phyloP scores from a whole-genome alignment of 1,140 invertebrate species.

The Aphis craccivora region DNA sequence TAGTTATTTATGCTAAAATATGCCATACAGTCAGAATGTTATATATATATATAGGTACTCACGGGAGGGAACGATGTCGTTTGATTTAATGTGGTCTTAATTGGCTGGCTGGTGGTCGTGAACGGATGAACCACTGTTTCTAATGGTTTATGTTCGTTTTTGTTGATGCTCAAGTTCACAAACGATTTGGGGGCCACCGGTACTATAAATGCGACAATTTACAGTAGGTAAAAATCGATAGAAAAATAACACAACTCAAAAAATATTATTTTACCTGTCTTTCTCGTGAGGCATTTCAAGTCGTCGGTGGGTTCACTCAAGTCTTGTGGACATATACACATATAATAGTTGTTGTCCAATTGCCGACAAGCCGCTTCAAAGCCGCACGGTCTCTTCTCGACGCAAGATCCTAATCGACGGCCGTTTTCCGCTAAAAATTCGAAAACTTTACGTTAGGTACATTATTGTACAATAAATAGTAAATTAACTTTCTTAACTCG shows the following conservation, averaged over 20 bases:
- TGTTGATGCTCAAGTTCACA: constrained; percentile 48
- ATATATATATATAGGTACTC: neutral
- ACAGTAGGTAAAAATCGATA: neutral
- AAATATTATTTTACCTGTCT: neutral
- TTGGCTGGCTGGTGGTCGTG: neutral
- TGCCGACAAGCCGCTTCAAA: constrained; percentile 70
- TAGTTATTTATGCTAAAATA: neutral
- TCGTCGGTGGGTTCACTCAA: constrained; percentile 69
- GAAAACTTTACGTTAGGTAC: neutral
- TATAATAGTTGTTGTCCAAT: constrained; percentile 67
- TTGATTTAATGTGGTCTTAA: neutral
- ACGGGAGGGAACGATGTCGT: neutral
- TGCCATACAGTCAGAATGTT: neutral
- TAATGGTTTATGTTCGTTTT: neutral
- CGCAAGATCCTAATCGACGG: neutral
- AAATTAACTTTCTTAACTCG: neutral
- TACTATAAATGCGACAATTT: neutral
- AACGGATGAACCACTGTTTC: neutral
- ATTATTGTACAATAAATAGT: neutral
- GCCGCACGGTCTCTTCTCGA: constrained; percentile 66
- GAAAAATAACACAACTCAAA: neutral
- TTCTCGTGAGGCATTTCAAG: constrained; percentile 66
- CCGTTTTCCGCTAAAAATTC: neutral
- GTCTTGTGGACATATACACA: constrained; percentile 74
- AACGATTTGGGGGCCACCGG: constrained; percentile 9